These are phyloP conservation scores for Hipposideros armiger DNA, from an alignment of 2,113 vertebrate species.

Conservation along the genomic window DNA sequence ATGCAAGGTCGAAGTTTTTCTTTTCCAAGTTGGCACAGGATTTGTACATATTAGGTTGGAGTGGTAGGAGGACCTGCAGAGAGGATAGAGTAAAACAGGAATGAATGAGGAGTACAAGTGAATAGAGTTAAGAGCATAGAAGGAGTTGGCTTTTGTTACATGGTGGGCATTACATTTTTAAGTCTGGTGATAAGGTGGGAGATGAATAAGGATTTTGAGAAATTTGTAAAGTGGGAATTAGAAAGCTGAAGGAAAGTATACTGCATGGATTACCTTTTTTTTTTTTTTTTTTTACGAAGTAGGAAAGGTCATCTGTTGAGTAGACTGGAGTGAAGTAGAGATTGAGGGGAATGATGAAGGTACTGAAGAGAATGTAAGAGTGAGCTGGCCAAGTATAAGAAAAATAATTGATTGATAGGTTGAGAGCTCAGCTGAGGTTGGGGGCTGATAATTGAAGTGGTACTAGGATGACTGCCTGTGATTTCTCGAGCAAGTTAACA, in stretches of 20 bases:
- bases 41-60: background rate
- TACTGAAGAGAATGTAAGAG: background rate
- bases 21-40: background rate
- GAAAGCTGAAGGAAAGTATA: background rate
- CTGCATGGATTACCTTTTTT: background rate
- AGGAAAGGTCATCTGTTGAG: background rate
- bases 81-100: background rate
- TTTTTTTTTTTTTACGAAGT: conserved; percentile 42
- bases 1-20: background rate
- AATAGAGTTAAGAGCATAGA: background rate
- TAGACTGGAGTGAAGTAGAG: conserved; percentile 40
- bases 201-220: background rate
- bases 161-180: background rate
- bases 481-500: conserved; percentile 1
- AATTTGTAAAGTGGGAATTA: conserved; percentile 27
- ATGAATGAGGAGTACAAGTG: background rate
- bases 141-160: background rate
- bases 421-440: too few species aligned
- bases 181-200: background rate
- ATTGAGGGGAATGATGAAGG: background rate
- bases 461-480: background rate
- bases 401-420: background rate
- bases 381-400: background rate
- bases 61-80: background rate
- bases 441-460: background rate